A percentile compares a stretch with the other conserved stretches of the same genome.
These are phyloP conservation scores for Volucella inanis DNA, from an alignment of 2,888 invertebrate genomes.

Conservation along the genomic window DNA sequence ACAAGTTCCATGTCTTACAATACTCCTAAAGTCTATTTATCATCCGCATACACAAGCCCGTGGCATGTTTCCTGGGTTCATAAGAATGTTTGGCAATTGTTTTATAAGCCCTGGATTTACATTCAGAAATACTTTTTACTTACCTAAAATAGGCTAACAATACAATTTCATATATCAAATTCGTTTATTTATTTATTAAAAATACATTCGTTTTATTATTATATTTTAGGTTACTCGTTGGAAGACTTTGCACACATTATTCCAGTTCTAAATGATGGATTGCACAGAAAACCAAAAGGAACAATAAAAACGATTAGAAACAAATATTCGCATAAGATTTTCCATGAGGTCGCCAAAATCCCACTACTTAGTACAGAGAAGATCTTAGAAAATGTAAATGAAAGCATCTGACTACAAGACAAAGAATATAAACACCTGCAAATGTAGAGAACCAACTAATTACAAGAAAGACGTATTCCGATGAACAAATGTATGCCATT, in stretches of 20 bases:
- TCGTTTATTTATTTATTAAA: too few relatives aligned
- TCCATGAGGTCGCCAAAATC: constrained; percentile 95
- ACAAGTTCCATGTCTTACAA: too few relatives aligned
- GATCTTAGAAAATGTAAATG: constrained; percentile 77
- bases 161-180: too few relatives aligned
- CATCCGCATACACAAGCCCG: too few relatives aligned
- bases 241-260: constrained; percentile 89
- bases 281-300: constrained; percentile 90
- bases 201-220: too few relatives aligned
- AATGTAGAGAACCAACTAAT: constrained; percentile 12
- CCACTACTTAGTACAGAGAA: constrained; percentile 84
- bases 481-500: constrained; percentile 53
- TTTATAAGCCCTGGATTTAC: background rate
- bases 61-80: background rate
- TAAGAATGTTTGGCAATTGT: constrained; percentile 11
- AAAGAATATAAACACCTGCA: constrained; percentile 51
- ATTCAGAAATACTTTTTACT: too few relatives aligned
- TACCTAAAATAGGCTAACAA: too few relatives aligned
- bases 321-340: constrained; percentile 97
- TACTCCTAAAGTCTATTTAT: too few relatives aligned
- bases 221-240: constrained; percentile 87
- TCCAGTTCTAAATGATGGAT: constrained; percentile 88
- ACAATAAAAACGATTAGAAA: constrained; percentile 93
- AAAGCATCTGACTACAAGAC: constrained; percentile 47
- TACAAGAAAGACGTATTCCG: constrained; percentile 14